phyloP scores from a whole-genome alignment of 2,888 invertebrate genomes.

The Drosophila sordidula region DNA sequence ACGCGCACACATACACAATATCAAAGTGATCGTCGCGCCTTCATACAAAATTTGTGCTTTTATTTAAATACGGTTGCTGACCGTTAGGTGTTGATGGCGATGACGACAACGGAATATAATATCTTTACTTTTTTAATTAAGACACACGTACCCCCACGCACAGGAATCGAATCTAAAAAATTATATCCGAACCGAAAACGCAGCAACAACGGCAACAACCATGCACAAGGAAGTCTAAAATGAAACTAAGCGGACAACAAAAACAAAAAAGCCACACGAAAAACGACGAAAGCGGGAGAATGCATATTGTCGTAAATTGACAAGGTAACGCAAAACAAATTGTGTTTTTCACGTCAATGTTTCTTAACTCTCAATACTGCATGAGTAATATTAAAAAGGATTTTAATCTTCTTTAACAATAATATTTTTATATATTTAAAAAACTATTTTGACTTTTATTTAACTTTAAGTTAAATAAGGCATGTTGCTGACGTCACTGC shows the following conservation, averaged over 20 bases:
- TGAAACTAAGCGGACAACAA: conserved; percentile 55
- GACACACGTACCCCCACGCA: conserved; percentile 29
- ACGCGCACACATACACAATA: conserved; percentile 20
- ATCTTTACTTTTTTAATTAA: conserved; percentile 42
- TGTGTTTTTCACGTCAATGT: not conserved
- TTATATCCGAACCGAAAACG: conserved; percentile 57
- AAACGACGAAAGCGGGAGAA: conserved; percentile 36
- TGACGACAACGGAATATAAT: conserved; percentile 18
- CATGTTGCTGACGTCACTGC: conserved; percentile 21
- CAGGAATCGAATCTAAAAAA: conserved; percentile 50
- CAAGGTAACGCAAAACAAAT: conserved; percentile 24
- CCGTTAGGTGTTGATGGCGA: conserved; percentile 6
- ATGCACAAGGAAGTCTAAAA: conserved; percentile 61
- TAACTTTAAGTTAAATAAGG: not conserved
- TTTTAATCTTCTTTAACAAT: not conserved
- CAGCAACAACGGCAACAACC: conserved; percentile 53
- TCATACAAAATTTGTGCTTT: conserved; percentile 31
- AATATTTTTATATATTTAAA: too few relatives aligned
- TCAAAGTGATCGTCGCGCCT: conserved; percentile 45
- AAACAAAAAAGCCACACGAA: conserved; percentile 45
- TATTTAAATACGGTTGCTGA: conserved; percentile 16
- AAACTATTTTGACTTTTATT: not conserved
- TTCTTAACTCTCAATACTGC: not conserved
- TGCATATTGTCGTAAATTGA: conserved; percentile 17
- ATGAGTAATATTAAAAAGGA: not conserved